These are phyloP conservation scores for Agrotis clavis DNA, from an alignment of 2,888 invertebrate species.

Conservation along the genomic window DNA sequence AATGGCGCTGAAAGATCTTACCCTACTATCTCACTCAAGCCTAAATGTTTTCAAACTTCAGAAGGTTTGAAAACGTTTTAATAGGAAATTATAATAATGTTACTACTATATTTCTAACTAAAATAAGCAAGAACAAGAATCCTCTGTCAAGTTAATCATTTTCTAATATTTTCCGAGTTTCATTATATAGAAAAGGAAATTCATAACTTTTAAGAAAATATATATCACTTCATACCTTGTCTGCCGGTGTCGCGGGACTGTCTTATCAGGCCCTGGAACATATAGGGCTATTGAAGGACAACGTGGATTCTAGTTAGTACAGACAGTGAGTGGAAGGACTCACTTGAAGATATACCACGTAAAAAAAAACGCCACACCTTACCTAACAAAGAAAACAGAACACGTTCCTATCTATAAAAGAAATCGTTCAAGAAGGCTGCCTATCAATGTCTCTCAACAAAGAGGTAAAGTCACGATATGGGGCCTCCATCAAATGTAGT, in stretches of 20 bases:
- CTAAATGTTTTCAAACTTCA: not conserved
- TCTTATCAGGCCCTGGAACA: no score
- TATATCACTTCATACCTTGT: no score
- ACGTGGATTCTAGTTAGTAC: no score
- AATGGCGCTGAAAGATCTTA: conserved; percentile 29
- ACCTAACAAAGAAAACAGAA: not conserved
- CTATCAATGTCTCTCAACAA: conserved; percentile 9
- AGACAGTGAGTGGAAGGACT: no score
- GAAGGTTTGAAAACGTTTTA: not conserved
- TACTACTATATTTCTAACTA: not conserved
- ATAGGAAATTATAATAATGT: not conserved
- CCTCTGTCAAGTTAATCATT: not conserved
- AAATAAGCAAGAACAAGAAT: not conserved
- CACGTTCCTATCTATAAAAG: not conserved
- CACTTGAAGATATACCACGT: no score
- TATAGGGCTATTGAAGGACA: no score
- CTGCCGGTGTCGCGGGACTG: no score
- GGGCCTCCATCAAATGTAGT: conserved; percentile 10
- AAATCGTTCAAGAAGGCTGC: conserved; percentile 22
- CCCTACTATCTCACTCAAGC: conserved; percentile 3
- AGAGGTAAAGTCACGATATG: conserved; percentile 27
- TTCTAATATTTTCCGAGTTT: not conserved
- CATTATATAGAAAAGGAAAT: not conserved
- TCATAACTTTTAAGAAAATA: no score
- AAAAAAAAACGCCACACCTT: not conserved